Conservation (phyloP, 2,888 invertebrate species). For the Acanthopleura granulata region DNA sequence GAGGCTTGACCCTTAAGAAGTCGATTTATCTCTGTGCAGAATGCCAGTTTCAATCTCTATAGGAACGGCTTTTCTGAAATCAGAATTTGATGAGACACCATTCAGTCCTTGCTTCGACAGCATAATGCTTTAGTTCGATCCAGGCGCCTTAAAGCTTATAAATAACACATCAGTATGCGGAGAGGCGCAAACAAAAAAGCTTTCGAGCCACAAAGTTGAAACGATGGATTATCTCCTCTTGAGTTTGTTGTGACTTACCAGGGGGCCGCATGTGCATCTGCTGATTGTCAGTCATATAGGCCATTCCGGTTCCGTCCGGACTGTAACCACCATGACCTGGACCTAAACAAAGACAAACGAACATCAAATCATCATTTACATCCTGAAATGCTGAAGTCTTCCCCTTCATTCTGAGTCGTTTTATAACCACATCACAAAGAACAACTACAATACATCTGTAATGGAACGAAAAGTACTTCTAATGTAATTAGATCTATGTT, state of each 20-base stretch:
- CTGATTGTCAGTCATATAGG: slow-evolving; percentile 93
- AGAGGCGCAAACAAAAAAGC: background rate
- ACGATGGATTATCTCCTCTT: background rate
- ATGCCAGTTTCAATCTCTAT: too few species aligned
- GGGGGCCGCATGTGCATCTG: slow-evolving; percentile 71
- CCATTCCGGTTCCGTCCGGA: slow-evolving; percentile 95
- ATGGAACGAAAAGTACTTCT: too few species aligned
- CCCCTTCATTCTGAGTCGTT: background rate
- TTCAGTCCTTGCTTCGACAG: too few species aligned
- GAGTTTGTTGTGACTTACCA: slow-evolving; percentile 37
- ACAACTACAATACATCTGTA: too few species aligned
- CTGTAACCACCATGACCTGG: slow-evolving; percentile 77
- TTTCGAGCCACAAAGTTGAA: background rate
- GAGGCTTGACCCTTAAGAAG: too few species aligned
- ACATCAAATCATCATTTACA: background rate
- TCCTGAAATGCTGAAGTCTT: slow-evolving; percentile 12
- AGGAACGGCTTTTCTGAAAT: too few species aligned
- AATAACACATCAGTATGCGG: slow-evolving; percentile 2
- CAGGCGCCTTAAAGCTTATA: background rate
- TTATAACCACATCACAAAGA: too few species aligned
- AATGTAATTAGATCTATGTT: too few species aligned
- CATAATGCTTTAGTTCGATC: slow-evolving; percentile 4
- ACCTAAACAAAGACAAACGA: slow-evolving; percentile 37
- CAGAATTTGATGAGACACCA: too few species aligned
- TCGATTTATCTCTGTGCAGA: too few species aligned